Conservation (phyloP, 2,888 invertebrate genomes). For the Vanessa cardui region DNA sequence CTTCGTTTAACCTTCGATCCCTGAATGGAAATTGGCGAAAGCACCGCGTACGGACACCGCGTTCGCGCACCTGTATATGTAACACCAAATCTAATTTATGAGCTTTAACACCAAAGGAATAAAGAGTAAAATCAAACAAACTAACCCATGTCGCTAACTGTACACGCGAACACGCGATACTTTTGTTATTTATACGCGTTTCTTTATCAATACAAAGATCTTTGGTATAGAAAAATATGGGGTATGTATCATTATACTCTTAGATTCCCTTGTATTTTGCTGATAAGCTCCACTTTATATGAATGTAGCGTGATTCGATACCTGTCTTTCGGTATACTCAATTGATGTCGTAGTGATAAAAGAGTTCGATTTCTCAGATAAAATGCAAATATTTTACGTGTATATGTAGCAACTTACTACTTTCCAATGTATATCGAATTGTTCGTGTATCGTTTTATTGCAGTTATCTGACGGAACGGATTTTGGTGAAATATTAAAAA, state of each 20-base stretch:
- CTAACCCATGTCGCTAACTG: slow-evolving; percentile 11
- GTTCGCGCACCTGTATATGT: slow-evolving; percentile 10
- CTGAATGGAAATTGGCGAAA: slow-evolving; percentile 57
- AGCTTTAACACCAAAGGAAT: slow-evolving; percentile 17
- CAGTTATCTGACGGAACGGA: no score
- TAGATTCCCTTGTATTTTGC: slow-evolving; percentile 30
- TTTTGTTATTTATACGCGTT: slow-evolving; percentile 35
- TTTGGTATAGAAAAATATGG: slow-evolving; percentile 32
- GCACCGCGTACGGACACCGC: slow-evolving; percentile 14
- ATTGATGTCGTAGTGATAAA: slow-evolving; percentile 21
- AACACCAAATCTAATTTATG: not conserved
- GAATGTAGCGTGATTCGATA: slow-evolving; percentile 31
- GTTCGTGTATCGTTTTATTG: not conserved
- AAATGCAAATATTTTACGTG: slow-evolving; percentile 24
- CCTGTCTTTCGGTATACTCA: slow-evolving; percentile 10
- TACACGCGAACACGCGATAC: slow-evolving; percentile 35
- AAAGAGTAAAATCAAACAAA: slow-evolving; percentile 28
- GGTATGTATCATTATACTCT: slow-evolving; percentile 26
- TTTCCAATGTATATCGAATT: slow-evolving; percentile 8
- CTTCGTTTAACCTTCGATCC: slow-evolving; percentile 77
- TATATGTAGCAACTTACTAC: slow-evolving; percentile 5
- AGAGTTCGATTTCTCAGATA: slow-evolving; percentile 26
- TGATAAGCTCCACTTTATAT: slow-evolving; percentile 37
- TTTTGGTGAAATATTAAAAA: no score
- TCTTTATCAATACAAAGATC: slow-evolving; percentile 34